Percentiles rank a stretch among this genome's conserved stretches.
Conservation (phyloP, 2,113 vertebrate genomes). For the Athene cunicularia region DNA sequence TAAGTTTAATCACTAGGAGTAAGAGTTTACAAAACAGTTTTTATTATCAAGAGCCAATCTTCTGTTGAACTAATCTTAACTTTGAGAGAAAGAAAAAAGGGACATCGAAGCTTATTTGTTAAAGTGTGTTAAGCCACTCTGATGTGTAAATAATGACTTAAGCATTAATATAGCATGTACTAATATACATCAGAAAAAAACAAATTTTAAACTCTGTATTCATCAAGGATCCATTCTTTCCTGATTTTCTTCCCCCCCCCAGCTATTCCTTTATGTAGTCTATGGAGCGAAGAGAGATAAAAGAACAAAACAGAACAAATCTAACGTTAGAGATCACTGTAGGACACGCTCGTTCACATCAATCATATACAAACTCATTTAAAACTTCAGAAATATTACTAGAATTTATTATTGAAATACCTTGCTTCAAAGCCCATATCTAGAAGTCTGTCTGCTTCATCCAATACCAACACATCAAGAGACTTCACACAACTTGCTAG, state of each 20-base stretch:
- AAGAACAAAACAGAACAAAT: neutral
- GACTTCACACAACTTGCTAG: conserved; percentile 82
- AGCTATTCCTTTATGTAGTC: neutral
- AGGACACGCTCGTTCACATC: rapidly evolving
- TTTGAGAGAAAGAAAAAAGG: neutral
- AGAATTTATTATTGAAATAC: conserved; percentile 55
- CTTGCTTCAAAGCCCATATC: conserved; percentile 97
- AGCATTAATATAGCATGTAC: neutral
- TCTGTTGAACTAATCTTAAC: neutral
- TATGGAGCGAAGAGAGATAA: neutral
- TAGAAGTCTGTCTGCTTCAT: conserved; percentile 93
- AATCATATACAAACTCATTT: neutral
- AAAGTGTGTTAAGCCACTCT: neutral
- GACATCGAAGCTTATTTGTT: neutral
- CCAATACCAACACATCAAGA: conserved; percentile 92
- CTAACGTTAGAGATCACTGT: neutral
- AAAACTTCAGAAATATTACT: neutral
- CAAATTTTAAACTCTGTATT: neutral
- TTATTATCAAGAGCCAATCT: neutral
- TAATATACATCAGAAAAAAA: neutral
- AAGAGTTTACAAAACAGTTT: neutral
- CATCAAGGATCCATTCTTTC: neutral
- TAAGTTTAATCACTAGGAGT: neutral
- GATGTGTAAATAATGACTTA: neutral
- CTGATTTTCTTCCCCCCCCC: neutral